Percentiles rank a stretch among this genome's conserved stretches.
Evolutionary conservation across 2,113 vertebrate species (phyloP).

Genomic region (Sceloporus tristichus): DNA sequence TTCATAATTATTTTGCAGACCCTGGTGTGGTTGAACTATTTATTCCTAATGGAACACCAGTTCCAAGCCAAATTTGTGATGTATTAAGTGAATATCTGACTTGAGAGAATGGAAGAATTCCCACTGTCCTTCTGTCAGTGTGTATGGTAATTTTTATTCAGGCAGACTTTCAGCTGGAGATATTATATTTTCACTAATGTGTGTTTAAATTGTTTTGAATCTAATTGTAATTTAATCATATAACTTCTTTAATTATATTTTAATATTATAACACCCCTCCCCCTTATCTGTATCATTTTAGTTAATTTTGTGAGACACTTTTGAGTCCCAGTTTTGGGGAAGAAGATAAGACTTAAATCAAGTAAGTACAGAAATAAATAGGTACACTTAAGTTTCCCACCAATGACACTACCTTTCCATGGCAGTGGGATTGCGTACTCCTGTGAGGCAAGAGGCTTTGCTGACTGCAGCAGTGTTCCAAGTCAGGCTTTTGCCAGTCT

Average conservation of each 20-base stretch:
- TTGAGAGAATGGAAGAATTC: neutral
- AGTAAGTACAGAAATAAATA: neutral
- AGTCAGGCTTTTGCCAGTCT: too few relatives aligned
- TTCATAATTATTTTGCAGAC: neutral
- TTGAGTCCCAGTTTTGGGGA: neutral
- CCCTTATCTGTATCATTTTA: neutral
- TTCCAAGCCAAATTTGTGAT: neutral
- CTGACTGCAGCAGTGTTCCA: too few relatives aligned
- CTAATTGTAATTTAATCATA: neutral
- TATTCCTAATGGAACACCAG: neutral
- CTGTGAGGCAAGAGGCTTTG: too few relatives aligned
- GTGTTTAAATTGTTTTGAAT: neutral
- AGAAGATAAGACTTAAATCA: neutral
- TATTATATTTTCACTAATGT: neutral
- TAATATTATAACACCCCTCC: neutral
- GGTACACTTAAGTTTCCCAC: too few relatives aligned
- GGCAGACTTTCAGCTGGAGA: neutral
- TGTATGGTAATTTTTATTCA: too few relatives aligned
- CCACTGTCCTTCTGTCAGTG: neutral
- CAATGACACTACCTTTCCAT: too few relatives aligned
- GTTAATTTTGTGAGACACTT: neutral
- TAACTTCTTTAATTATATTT: neutral
- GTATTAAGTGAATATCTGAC: neutral
- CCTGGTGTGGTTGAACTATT: too few relatives aligned
- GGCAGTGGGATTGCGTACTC: too few relatives aligned